Percentiles rank a stretch among this genome's conserved stretches.
Conservation (phyloP, 2,113 vertebrate species). For the Nycticryphes semicollaris region DNA sequence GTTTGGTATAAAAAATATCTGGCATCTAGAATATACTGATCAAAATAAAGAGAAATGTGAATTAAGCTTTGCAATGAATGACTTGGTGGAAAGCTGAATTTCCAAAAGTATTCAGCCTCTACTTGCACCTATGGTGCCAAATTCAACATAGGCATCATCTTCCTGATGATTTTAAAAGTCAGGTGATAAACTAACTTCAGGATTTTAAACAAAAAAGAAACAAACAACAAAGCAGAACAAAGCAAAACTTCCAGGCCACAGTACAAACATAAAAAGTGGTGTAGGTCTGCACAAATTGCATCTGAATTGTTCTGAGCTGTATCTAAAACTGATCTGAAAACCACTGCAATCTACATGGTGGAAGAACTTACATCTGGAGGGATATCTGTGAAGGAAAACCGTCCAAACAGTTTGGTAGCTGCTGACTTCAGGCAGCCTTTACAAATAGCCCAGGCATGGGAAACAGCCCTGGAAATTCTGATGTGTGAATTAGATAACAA, state of each 20-base stretch:
- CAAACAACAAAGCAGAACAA: background rate
- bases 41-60: background rate
- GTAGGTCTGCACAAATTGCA: background rate
- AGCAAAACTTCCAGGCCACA: background rate
- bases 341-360: background rate
- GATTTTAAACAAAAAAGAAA: background rate
- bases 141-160: background rate
- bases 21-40: background rate
- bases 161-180: background rate
- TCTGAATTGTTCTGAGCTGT: background rate
- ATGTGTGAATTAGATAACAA: conserved; percentile 16
- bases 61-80: background rate
- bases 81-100: background rate
- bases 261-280: background rate
- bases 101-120: background rate
- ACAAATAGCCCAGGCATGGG: background rate
- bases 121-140: background rate
- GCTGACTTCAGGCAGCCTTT: background rate
- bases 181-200: background rate
- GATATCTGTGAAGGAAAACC: background rate
- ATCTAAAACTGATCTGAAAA: background rate
- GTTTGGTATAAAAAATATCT: background rate
- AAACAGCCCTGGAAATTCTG: conserved; percentile 19
- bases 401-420: background rate
- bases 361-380: background rate